Conservation (phyloP, 2,888 invertebrate genomes). For the Caenorhabditis panamensis region DNA sequence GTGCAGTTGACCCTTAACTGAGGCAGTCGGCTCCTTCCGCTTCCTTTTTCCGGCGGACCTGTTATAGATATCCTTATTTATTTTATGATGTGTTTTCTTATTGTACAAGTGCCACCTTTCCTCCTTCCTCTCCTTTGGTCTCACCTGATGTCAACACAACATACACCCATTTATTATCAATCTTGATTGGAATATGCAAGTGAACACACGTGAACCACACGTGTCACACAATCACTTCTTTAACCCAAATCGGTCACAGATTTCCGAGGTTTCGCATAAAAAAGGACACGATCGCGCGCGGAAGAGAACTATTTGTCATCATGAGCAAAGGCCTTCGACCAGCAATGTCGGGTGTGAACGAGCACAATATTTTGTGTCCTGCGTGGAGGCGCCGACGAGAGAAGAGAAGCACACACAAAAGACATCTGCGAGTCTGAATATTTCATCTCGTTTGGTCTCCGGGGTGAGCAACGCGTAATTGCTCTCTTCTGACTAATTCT, state of each 20-base stretch:
- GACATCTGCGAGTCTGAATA: constrained; percentile 15
- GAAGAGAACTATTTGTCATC: constrained; percentile 29
- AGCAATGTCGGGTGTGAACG: not conserved
- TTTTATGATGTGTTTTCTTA: constrained; percentile 14
- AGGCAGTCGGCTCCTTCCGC: not conserved
- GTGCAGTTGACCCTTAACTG: not conserved
- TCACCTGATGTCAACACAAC: constrained; percentile 9
- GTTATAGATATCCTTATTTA: not conserved
- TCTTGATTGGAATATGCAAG: constrained; percentile 16
- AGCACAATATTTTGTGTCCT: constrained; percentile 20
- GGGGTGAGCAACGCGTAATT: constrained; percentile 19
- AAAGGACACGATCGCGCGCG: not conserved
- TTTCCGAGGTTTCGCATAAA: not conserved
- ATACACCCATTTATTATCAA: constrained; percentile 8
- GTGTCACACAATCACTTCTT: not conserved
- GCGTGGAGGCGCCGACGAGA: not conserved
- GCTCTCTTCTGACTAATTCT: constrained; percentile 23
- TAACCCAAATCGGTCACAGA: constrained; percentile 14
- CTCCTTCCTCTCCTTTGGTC: constrained; percentile 1
- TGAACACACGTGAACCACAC: constrained; percentile 13
- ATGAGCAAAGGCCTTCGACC: not conserved
- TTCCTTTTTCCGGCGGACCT: constrained; percentile 1
- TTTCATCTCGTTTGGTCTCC: constrained; percentile 10
- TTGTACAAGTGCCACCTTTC: constrained; percentile 21
- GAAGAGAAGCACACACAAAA: constrained; percentile 19